phyloP scores from a whole-genome alignment of 2,888 invertebrate species.

The Melanchra persicariae region DNA sequence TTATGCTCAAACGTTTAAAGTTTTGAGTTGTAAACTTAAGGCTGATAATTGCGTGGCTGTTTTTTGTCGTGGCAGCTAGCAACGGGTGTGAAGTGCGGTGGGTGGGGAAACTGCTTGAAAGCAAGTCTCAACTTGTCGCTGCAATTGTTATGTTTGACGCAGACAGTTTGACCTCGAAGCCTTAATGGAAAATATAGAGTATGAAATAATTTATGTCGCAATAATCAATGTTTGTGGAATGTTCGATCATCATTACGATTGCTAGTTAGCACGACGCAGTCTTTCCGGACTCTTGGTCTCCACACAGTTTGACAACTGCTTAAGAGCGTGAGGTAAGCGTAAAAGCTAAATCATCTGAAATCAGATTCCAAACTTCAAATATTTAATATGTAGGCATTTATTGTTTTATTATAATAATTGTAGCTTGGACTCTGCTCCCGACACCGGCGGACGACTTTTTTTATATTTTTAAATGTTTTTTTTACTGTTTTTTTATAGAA shows the following conservation, averaged over 20 bases:
- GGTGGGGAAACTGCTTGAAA: background rate
- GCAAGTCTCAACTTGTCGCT: constrained; percentile 68
- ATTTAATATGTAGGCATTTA: too few relatives aligned
- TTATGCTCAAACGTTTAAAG: background rate
- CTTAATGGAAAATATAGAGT: background rate
- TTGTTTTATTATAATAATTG: too few relatives aligned
- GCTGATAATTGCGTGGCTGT: background rate
- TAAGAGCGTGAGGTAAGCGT: background rate
- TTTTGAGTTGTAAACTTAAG: background rate
- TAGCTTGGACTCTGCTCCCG: too few relatives aligned
- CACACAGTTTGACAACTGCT: background rate
- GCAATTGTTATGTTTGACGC: background rate
- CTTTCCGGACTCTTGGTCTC: background rate
- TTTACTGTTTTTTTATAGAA: too few relatives aligned
- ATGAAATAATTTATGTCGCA: constrained; percentile 1
- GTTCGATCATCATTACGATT: background rate
- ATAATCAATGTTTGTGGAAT: background rate
- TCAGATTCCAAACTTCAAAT: too few relatives aligned
- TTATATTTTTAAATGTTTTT: too few relatives aligned
- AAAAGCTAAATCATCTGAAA: background rate
- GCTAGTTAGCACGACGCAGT: background rate
- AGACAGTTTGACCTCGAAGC: background rate
- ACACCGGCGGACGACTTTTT: too few relatives aligned
- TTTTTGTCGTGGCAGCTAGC: background rate
- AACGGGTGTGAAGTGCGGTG: background rate